Evolutionary conservation across 2,888 invertebrate species (phyloP).

Genomic region (Ceraclea dissimilis): DNA sequence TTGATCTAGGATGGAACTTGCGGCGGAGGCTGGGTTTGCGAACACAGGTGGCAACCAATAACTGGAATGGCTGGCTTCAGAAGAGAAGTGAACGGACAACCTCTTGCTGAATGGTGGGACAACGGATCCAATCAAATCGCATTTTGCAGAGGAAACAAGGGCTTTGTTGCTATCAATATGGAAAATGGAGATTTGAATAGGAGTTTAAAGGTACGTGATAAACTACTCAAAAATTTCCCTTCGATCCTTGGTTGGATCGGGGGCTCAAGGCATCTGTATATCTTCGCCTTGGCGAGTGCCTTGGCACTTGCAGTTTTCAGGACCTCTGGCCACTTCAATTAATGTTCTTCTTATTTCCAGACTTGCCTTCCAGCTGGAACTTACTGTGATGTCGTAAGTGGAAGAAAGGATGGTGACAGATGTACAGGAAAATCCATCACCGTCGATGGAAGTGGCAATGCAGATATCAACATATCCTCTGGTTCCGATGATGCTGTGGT

Average conservation of each 20-base stretch:
- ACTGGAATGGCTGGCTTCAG: slow-evolving; percentile 61
- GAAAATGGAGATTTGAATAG: slow-evolving; percentile 43
- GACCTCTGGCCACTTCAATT: no score
- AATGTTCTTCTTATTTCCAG: slow-evolving; percentile 24
- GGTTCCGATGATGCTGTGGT: slow-evolving; percentile 56
- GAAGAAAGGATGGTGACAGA: slow-evolving; percentile 32
- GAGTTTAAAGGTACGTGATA: slow-evolving; percentile 43
- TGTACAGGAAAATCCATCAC: slow-evolving; percentile 51
- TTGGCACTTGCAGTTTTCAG: no score
- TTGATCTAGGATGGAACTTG: slow-evolving; percentile 43
- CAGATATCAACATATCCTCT: slow-evolving; percentile 40
- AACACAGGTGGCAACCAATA: slow-evolving; percentile 65
- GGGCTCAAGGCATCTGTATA: no score
- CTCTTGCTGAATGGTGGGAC: slow-evolving; percentile 58
- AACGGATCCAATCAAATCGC: slow-evolving; percentile 63
- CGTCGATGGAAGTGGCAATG: slow-evolving; percentile 45
- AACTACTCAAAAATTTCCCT: no score
- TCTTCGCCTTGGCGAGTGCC: no score
- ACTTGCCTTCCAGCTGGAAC: slow-evolving; percentile 52
- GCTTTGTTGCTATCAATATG: slow-evolving; percentile 59
- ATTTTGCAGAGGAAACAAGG: slow-evolving; percentile 57
- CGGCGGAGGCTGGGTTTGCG: slow-evolving; percentile 58
- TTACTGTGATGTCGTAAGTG: slow-evolving; percentile 65
- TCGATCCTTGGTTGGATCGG: no score
- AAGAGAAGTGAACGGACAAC: slow-evolving; percentile 49